These are phyloP conservation scores for Ancistrus triradiatus DNA, from an alignment of 2,113 vertebrate genomes.

Conservation along the genomic window DNA sequence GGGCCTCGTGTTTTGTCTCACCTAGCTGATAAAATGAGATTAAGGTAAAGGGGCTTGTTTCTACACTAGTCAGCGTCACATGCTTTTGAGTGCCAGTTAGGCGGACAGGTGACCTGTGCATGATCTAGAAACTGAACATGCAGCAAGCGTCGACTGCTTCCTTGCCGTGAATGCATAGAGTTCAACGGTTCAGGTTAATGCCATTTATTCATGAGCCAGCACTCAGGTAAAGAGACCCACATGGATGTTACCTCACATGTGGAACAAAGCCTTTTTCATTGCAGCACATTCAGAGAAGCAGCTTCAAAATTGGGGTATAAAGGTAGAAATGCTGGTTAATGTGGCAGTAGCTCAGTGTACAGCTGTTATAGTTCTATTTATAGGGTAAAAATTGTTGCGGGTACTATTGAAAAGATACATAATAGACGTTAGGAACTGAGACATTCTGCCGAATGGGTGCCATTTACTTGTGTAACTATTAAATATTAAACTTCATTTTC, in stretches of 20 bases:
- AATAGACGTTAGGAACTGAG: no score
- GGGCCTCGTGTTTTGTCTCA: slow-evolving; percentile 43
- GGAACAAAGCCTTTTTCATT: slow-evolving; percentile 16
- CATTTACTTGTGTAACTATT: no score
- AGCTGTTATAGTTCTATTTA: no score
- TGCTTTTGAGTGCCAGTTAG: slow-evolving; percentile 25
- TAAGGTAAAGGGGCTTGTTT: slow-evolving; percentile 18
- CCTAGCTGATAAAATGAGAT: slow-evolving; percentile 44
- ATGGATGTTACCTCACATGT: slow-evolving; percentile 31
- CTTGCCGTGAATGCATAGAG: not conserved
- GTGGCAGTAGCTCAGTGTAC: no score
- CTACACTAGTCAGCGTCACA: not conserved
- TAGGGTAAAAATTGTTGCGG: no score
- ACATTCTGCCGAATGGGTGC: no score
- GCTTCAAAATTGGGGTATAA: no score
- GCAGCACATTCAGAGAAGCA: no score
- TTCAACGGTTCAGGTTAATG: slow-evolving; percentile 39
- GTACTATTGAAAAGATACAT: no score
- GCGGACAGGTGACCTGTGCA: slow-evolving; percentile 1
- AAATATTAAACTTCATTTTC: no score
- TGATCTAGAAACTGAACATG: not conserved
- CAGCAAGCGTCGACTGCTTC: slow-evolving; percentile 11
- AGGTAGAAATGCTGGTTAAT: no score
- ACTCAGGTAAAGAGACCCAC: slow-evolving; percentile 25
- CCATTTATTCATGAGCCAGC: not conserved